phyloP scores from a whole-genome alignment of 35 echinoderm and acorn worm genomes.

The Amphiura filiformis region DNA sequence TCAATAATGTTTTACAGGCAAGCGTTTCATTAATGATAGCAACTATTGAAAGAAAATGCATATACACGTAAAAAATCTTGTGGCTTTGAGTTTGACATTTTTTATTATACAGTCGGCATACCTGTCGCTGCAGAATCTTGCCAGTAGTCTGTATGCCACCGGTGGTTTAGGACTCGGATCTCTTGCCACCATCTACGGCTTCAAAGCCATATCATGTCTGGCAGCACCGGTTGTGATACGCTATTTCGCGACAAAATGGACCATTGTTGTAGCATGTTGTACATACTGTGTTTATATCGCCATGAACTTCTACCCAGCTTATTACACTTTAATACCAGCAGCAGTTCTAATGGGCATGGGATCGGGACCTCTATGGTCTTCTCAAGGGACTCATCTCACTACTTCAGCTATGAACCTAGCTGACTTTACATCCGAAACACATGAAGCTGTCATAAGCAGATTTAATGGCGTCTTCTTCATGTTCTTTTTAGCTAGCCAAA shows the following conservation, averaged over 20 bases:
- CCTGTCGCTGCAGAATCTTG: too few relatives aligned
- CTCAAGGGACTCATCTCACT: too few relatives aligned
- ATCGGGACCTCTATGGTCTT: slow-evolving; percentile 31
- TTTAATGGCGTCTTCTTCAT: slow-evolving; percentile 43
- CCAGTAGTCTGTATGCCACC: not conserved
- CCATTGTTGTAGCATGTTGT: slow-evolving; percentile 20
- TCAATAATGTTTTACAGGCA: too few relatives aligned
- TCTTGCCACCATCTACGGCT: slow-evolving; percentile 23
- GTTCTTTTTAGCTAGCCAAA: too few relatives aligned
- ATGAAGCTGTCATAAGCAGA: too few relatives aligned
- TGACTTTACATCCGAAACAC: slow-evolving; percentile 12
- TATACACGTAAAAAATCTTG: not conserved
- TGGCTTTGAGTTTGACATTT: not conserved
- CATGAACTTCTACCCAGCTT: slow-evolving; percentile 31
- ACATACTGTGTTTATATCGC: too few relatives aligned
- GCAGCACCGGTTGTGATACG: slow-evolving; percentile 34
- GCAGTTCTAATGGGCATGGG: slow-evolving; percentile 24
- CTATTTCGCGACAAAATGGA: slow-evolving; percentile 32
- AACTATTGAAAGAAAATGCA: too few relatives aligned
- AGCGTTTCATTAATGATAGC: too few relatives aligned
- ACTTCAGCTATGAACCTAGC: slow-evolving; percentile 38
- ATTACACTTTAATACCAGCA: slow-evolving; percentile 28
- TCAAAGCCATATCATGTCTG: slow-evolving; percentile 2
- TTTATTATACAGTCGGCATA: not conserved
- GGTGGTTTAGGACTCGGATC: slow-evolving; percentile 26